Evolutionary conservation across 1,140 invertebrate species (phyloP).

Genomic region (Theocolax elegans): DNA sequence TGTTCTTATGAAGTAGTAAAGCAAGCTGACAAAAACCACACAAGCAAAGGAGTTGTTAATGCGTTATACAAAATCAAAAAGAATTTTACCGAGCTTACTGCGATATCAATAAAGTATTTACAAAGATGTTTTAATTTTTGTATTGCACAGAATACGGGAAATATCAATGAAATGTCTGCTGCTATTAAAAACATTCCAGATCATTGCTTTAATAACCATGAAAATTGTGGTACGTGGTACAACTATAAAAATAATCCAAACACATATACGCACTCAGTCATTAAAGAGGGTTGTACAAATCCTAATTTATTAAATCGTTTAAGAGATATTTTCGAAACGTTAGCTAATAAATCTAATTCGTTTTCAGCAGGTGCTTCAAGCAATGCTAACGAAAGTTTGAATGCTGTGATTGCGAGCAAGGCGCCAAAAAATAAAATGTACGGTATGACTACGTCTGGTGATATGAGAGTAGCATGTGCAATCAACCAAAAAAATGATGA

Average conservation of each 20-base stretch:
- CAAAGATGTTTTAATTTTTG: constrained; percentile 31
- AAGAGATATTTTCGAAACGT: constrained; percentile 25
- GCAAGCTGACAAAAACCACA: too few species aligned
- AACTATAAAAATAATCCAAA: constrained; percentile 27
- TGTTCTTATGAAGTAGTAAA: too few species aligned
- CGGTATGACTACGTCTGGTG: too few species aligned
- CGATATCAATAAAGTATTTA: too few species aligned
- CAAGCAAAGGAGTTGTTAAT: constrained; percentile 6
- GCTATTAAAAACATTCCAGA: constrained; percentile 44
- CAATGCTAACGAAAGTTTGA: constrained; percentile 36
- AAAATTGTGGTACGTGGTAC: constrained; percentile 45
- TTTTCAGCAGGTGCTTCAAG: constrained; percentile 33
- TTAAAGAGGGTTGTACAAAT: constrained; percentile 30
- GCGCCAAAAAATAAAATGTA: constrained; percentile 38
- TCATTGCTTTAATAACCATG: too few species aligned
- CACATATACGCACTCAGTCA: constrained; percentile 18
- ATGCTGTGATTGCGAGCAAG: constrained; percentile 23
- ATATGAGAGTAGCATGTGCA: too few species aligned
- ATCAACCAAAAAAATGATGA: too few species aligned
- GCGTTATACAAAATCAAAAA: constrained; percentile 31
- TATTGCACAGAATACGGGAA: constrained; percentile 29
- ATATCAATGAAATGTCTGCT: constrained; percentile 31
- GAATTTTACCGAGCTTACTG: too few species aligned
- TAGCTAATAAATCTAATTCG: constrained; percentile 19
- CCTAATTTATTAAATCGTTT: constrained; percentile 16